Conservation (phyloP, 2,113 vertebrate genomes). For the Cyprinus carpio region DNA sequence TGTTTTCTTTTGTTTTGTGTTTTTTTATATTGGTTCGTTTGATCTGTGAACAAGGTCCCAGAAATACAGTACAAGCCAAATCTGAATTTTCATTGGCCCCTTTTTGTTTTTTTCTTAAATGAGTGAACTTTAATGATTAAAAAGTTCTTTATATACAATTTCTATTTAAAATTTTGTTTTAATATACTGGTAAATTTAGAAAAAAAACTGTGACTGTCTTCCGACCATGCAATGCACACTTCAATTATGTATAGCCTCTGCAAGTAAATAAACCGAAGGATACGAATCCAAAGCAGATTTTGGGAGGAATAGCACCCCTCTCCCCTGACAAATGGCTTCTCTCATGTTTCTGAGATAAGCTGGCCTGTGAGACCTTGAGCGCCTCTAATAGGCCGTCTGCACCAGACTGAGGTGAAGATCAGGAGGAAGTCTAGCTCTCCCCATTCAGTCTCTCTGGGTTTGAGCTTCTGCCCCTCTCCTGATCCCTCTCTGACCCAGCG, state of each 20-base stretch:
- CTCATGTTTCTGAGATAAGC: slow-evolving; percentile 49
- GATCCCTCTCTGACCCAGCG: slow-evolving; percentile 42
- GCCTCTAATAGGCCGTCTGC: slow-evolving; percentile 10
- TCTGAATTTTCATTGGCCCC: too few relatives aligned
- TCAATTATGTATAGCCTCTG: not conserved
- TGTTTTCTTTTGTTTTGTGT: too few relatives aligned
- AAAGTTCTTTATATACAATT: not conserved
- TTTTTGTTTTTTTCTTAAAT: not conserved
- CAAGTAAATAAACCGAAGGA: not conserved
- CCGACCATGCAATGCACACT: not conserved
- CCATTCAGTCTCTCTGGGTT: slow-evolving; percentile 39
- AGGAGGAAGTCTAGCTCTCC: slow-evolving; percentile 37
- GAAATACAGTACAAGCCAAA: not conserved
- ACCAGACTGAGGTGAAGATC: slow-evolving; percentile 9
- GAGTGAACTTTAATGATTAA: not conserved
- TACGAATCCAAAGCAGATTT: slow-evolving; percentile 17
- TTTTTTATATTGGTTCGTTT: not conserved
- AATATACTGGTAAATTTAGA: not conserved
- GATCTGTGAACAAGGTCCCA: not conserved
- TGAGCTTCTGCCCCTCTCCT: slow-evolving; percentile 52
- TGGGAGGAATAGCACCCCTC: slow-evolving; percentile 19
- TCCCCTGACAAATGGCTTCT: slow-evolving; percentile 57
- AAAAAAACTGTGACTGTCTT: not conserved
- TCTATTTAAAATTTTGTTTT: not conserved
- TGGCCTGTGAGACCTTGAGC: slow-evolving; percentile 33